A percentile compares a stretch with the other conserved stretches of the same genome.
Evolutionary conservation across 2,888 invertebrate species (phyloP).

Genomic region (Callyntrura guangdongensis): DNA sequence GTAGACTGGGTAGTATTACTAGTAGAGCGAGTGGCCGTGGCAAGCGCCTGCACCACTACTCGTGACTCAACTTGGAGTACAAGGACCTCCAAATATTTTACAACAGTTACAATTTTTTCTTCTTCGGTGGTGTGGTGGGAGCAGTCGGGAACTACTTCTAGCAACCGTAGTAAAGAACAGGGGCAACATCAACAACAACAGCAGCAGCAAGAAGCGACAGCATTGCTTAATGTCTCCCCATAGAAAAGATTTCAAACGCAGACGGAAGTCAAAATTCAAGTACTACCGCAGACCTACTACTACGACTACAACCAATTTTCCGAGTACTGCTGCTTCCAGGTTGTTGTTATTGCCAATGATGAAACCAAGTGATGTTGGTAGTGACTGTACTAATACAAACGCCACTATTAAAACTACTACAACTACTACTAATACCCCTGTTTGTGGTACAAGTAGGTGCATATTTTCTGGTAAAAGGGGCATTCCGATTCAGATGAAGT

Average conservation of each 20-base stretch:
- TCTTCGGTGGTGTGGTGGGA: background rate
- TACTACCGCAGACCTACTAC: slow-evolving; percentile 20
- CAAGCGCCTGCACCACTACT: slow-evolving; percentile 10
- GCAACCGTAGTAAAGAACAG: background rate
- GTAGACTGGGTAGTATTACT: no score
- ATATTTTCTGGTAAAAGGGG: background rate
- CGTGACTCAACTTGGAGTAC: slow-evolving; percentile 34
- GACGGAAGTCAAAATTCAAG: slow-evolving; percentile 75
- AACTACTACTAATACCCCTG: no score
- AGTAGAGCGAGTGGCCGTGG: no score
- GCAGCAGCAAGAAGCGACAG: slow-evolving; percentile 31
- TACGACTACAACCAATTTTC: background rate
- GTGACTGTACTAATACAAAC: slow-evolving; percentile 12
- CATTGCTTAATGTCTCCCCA: slow-evolving; percentile 75
- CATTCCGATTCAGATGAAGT: background rate
- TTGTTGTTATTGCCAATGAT: slow-evolving; percentile 6
- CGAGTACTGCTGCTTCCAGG: background rate
- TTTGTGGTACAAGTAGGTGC: background rate
- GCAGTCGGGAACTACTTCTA: background rate
- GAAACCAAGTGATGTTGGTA: slow-evolving; percentile 7
- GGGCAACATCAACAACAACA: slow-evolving; percentile 23
- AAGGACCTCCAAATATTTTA: background rate
- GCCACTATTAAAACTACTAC: background rate
- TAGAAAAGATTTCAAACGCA: slow-evolving; percentile 74
- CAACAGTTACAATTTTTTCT: background rate